Evolutionary conservation across 2,888 invertebrate genomes (phyloP).

Genomic region (Zhengitettix transpicula): DNA sequence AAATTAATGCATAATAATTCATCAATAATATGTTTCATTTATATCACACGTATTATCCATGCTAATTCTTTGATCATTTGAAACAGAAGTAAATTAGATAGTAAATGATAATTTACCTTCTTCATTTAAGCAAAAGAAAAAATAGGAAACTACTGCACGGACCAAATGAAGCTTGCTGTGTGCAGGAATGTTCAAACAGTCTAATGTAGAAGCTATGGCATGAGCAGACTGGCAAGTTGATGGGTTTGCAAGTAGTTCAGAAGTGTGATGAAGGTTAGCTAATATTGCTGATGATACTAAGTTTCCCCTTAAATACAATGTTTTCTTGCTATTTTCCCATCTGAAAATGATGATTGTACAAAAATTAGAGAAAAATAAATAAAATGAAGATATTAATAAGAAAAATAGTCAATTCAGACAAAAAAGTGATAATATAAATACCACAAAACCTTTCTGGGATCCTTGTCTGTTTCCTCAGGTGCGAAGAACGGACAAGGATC

Average conservation of each 20-base stretch:
- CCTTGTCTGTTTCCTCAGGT: no score
- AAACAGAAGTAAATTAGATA: no score
- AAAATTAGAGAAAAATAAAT: no score
- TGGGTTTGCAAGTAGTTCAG: constrained; percentile 12
- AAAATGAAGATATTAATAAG: no score
- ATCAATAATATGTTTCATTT: no score
- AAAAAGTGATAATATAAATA: no score
- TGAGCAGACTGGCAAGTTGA: constrained; percentile 27
- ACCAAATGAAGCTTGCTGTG: constrained; percentile 52
- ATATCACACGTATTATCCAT: no score
- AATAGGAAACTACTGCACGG: constrained; percentile 54
- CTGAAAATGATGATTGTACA: constrained; percentile 21
- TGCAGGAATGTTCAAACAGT: constrained; percentile 32
- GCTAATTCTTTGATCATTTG: no score
- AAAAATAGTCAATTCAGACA: no score
- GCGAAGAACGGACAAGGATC: no score
- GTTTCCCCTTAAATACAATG: constrained; percentile 12
- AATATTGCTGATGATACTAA: constrained; percentile 29
- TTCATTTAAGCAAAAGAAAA: constrained; percentile 50
- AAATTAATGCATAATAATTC: no score
- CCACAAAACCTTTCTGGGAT: no score
- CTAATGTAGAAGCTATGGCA: constrained; percentile 42
- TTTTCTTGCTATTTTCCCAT: constrained; percentile 42
- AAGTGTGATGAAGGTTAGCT: constrained; percentile 29
- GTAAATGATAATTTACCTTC: background rate